A percentile compares a stretch with the other conserved stretches of the same genome.
Conservation (phyloP, 2,888 invertebrate genomes). For the Celastrina argiolus region DNA sequence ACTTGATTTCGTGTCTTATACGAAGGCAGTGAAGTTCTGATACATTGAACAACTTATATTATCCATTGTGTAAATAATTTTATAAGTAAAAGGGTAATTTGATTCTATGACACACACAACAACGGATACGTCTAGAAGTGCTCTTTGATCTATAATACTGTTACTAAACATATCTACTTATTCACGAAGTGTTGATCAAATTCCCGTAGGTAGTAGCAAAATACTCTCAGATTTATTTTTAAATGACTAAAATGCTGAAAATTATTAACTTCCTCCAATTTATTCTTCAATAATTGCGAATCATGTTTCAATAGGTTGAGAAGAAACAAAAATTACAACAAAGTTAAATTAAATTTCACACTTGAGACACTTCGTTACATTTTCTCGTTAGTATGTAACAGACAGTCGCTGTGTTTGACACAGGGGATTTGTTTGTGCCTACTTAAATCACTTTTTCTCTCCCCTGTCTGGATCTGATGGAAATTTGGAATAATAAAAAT, state of each 20-base stretch:
- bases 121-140: too few relatives aligned
- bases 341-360: conserved; percentile 2
- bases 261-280: not conserved
- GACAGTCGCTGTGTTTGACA: conserved; percentile 9
- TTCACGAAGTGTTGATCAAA: too few relatives aligned
- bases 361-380: not conserved
- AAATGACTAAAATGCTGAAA: not conserved
- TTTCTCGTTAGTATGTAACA: conserved; percentile 1
- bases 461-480: not conserved
- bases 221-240: too few relatives aligned
- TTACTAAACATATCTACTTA: too few relatives aligned
- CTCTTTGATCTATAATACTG: too few relatives aligned
- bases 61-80: too few relatives aligned
- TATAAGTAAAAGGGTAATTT: too few relatives aligned
- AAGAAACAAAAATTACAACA: not conserved
- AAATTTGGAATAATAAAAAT: not conserved
- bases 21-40: too few relatives aligned
- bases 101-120: too few relatives aligned
- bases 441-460: not conserved
- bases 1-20: too few relatives aligned
- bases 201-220: too few relatives aligned
- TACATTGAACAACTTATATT: too few relatives aligned
- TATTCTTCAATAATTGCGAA: not conserved
- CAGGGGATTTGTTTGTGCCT: not conserved
- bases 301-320: not conserved